Base-by-base conservation (phyloP, 1,140 invertebrate species). In the Leptinotarsa undecemlineata region DNA sequence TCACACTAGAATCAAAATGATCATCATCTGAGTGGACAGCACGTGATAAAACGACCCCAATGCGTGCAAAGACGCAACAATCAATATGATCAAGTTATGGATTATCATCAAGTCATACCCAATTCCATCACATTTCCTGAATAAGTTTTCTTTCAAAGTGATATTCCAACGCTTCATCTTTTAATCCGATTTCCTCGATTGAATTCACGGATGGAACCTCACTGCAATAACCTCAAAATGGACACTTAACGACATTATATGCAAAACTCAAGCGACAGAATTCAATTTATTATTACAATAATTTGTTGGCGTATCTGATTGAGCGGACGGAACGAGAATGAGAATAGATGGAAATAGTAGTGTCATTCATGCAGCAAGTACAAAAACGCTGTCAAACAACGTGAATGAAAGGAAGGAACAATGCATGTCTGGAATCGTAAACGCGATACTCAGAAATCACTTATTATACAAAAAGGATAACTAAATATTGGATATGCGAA, bases 341-440 rank as follows among this genome's bases (percentile, higher is more conserved):
- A 77, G 74, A 77, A 78, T 76, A 75, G 72, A 62, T 51, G 63
- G 73, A 73, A 74, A 76, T 74, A 78, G 76, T 78, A 74, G 71
- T 78, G 77, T 78, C 77, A 78, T 78, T 76, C 77, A 76, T 74
- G 72, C 71, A 72, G 72, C 72, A 69, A 73, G 68, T 76, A 78
- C 75, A 73, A 78, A 78, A 78, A 78, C 77, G 71, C 74, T 76
- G 77, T 78, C 77, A 78, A 78, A 78, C 77, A 74, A 63, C 33
- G 21, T 78, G 77, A 78, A 78, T 78, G 77, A 75, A 68, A 78
- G 77, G 77, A 78, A 78, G 77, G 70, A 74, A 78, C 74, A 78
- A 78, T 51, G 75, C 77, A 66, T 76, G 77, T 78, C 77, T 73
- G 66, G 77, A 78, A 78, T 78, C 48, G 69, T 68, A 74, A 78